A percentile compares a stretch with the other conserved stretches of the same genome.
These are phyloP conservation scores for Gymnoscopelus braueri DNA, from an alignment of 2,797 vertebrate species.

Conservation along the genomic window DNA sequence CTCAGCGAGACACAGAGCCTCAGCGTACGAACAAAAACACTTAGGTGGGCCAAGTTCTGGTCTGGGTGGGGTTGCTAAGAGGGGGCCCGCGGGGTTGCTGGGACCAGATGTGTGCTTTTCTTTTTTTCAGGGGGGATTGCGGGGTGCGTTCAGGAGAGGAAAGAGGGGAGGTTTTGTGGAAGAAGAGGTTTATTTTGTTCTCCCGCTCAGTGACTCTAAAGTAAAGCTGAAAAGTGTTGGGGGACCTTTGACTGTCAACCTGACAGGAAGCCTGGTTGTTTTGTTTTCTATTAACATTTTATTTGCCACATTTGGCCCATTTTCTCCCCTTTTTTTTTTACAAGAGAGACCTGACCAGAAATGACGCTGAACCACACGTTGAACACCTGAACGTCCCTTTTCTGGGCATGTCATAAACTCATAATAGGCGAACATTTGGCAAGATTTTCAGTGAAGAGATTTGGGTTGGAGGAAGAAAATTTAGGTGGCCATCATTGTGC, in stretches of 20 bases:
- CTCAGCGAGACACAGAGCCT: constrained; percentile 35
- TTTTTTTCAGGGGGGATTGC: constrained; percentile 34
- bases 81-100: constrained; percentile 57
- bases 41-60: constrained; percentile 78
- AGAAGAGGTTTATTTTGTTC: constrained; percentile 10
- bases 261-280: background rate
- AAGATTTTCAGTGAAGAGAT: too few relatives aligned
- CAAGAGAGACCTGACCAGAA: too few relatives aligned
- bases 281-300: too few relatives aligned
- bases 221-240: constrained; percentile 23
- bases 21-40: constrained; percentile 78
- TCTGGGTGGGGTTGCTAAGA: constrained; percentile 74
- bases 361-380: too few relatives aligned
- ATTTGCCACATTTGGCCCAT: too few relatives aligned
- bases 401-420: too few relatives aligned
- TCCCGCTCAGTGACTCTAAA: constrained; percentile 23
- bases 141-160: constrained; percentile 41
- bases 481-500: too few relatives aligned
- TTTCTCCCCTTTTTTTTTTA: too few relatives aligned
- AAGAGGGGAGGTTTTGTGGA: constrained; percentile 36
- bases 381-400: too few relatives aligned
- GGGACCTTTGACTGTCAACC: background rate
- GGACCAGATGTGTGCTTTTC: constrained; percentile 78
- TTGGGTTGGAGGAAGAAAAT: too few relatives aligned
- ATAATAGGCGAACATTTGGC: too few relatives aligned